These are phyloP conservation scores for Cydia fagiglandana DNA, from an alignment of 1,140 invertebrate species.

Conservation along the genomic window DNA sequence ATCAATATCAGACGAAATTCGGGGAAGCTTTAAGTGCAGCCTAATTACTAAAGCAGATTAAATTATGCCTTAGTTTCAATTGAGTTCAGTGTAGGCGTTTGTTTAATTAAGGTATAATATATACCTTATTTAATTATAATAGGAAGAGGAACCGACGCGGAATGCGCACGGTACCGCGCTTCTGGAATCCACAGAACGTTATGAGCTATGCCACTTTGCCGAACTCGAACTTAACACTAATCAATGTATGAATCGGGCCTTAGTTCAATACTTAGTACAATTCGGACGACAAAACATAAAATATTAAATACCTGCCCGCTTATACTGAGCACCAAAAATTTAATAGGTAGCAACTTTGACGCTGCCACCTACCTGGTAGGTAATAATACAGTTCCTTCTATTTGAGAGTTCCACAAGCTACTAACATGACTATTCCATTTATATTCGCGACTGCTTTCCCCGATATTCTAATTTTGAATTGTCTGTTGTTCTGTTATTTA, in stretches of 20 bases:
- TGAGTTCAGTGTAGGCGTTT: slow-evolving; percentile 28
- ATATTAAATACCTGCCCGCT: slow-evolving; percentile 38
- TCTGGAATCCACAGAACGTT: too few relatives aligned
- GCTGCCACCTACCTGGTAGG: slow-evolving; percentile 41
- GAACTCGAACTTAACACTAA: too few relatives aligned
- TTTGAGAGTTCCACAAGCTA: slow-evolving; percentile 53
- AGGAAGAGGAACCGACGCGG: too few relatives aligned
- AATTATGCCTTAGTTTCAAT: slow-evolving; percentile 37
- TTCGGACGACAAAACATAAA: not conserved
- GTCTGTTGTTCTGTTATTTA: not conserved
- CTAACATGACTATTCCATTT: slow-evolving; percentile 69
- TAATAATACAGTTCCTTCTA: slow-evolving; percentile 44
- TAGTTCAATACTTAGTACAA: not conserved
- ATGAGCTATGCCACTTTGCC: too few relatives aligned
- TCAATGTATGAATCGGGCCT: too few relatives aligned
- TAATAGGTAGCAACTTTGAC: slow-evolving; percentile 36
- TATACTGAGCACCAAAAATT: slow-evolving; percentile 34
- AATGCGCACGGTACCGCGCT: too few relatives aligned
- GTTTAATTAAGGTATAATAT: too few relatives aligned
- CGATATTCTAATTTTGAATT: not conserved
- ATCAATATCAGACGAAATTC: slow-evolving; percentile 22
- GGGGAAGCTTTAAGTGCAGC: slow-evolving; percentile 41
- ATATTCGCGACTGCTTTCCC: slow-evolving; percentile 43
- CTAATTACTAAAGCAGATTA: slow-evolving; percentile 47
- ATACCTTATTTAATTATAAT: too few relatives aligned